Base-by-base conservation (phyloP, 1,140 invertebrate genomes). In the Pemphigus obesinymphae region DNA sequence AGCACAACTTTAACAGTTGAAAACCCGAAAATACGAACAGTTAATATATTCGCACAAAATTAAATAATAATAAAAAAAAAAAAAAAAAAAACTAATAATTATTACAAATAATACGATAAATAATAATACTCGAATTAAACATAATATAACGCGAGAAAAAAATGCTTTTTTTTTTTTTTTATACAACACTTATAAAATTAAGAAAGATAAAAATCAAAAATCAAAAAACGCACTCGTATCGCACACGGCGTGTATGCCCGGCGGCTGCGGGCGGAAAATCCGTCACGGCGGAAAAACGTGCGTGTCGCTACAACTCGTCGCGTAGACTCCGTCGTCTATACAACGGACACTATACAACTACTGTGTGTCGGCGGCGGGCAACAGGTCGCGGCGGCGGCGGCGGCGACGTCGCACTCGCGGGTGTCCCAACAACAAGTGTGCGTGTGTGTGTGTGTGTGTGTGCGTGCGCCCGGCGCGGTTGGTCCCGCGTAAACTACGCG, bases 391-490 rank as follows among this genome's bases (percentile, higher is more conserved):
- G 43, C 43, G 43, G 10, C 43, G 37, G 37, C 58, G 58, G n/a
- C 58, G 66, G n/a, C 37, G 68, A 26, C 15, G 68, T 37, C n/a
- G 68, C 68, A 68, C 66, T 68, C 66, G 66, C 66, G 68, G 68
- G 37, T 48, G 40, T 45, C 40, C 40, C 40, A 15, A 17, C 68
- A 45, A 72, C 68, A 72, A 72, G 68, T 72, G 68, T n/a, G 20
- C 8, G 53, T 53, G 53, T 43, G 37, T 45, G 68, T n/a, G 66
- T 68, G 34, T 37, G 34, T n/a, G 53, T 53, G 53, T 43, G 37
- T 45, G 68, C 34, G 66, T 68, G 34, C 66, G 34, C 66, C 34
- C 31, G 61, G 29, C 61, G 66, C 66, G 66, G 34, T 37, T 29
- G 40, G 13, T 40, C 63, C 63, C 63, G 63, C 63, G 63, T 40